Percentiles rank a stretch among this genome's conserved stretches.
phyloP scores from a whole-genome alignment of 1,140 invertebrate species.

The Scaptomyza graminum region DNA sequence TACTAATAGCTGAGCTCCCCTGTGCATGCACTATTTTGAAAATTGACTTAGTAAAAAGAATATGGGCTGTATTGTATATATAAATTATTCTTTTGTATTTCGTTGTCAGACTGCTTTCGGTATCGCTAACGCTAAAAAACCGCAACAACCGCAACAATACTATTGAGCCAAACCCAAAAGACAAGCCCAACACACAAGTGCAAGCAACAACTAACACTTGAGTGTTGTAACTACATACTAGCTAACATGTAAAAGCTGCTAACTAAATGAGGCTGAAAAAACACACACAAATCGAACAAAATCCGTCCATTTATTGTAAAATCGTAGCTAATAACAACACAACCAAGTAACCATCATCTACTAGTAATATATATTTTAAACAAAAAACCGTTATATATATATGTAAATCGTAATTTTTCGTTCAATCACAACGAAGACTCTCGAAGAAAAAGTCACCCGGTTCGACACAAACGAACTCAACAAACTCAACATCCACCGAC shows the following conservation, averaged over 20 bases:
- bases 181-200: slow-evolving; percentile 34
- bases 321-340: slow-evolving; percentile 12
- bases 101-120: slow-evolving; percentile 72
- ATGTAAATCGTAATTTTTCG: slow-evolving; percentile 32
- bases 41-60: neutral
- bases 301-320: slow-evolving; percentile 36
- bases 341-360: slow-evolving; percentile 10
- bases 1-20: neutral
- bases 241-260: slow-evolving; percentile 3
- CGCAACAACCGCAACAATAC: slow-evolving; percentile 32
- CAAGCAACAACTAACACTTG: slow-evolving; percentile 4
- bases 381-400: slow-evolving; percentile 12
- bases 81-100: slow-evolving; percentile 68
- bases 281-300: slow-evolving; percentile 14
- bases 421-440: slow-evolving; percentile 55
- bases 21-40: slow-evolving; percentile 15
- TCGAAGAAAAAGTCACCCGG: slow-evolving; percentile 59
- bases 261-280: slow-evolving; percentile 29
- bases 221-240: slow-evolving; percentile 16
- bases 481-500: slow-evolving; percentile 58
- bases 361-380: slow-evolving; percentile 1
- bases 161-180: slow-evolving; percentile 36
- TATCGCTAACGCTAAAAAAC: slow-evolving; percentile 63
- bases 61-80: slow-evolving; percentile 2
- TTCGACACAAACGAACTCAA: slow-evolving; percentile 63